phyloP scores from a whole-genome alignment of 2,797 vertebrate genomes.

The Alauda arvensis region DNA sequence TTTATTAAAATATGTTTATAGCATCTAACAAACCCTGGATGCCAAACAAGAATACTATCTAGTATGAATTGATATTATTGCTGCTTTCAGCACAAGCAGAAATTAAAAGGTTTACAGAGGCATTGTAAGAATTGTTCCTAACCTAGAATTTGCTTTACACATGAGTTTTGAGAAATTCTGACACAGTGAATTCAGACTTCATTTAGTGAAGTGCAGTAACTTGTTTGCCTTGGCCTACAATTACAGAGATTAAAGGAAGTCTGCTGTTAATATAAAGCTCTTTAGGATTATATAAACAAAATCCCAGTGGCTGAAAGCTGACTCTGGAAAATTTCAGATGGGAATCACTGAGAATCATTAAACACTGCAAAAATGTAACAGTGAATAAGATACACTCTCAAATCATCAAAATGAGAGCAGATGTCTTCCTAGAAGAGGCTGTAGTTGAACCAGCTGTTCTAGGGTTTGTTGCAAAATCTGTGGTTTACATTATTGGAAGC shows the following conservation, averaged over 20 bases:
- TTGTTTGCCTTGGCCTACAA: neutral
- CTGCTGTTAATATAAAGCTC: neutral
- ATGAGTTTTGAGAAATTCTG: neutral
- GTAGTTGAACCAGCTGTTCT: constrained; percentile 1
- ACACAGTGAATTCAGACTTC: neutral
- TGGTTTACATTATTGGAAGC: neutral
- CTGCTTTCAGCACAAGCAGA: neutral
- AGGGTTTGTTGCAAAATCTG: neutral
- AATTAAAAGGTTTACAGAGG: neutral
- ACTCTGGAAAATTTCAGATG: neutral
- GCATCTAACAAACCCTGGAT: neutral
- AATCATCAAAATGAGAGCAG: neutral
- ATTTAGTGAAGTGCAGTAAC: neutral
- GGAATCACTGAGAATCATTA: neutral
- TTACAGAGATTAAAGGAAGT: neutral
- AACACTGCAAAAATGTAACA: neutral
- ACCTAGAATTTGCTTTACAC: neutral
- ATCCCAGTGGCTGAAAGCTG: neutral
- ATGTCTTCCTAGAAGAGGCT: neutral
- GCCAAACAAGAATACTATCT: neutral
- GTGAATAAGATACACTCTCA: neutral
- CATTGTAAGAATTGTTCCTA: neutral
- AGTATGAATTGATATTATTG: neutral
- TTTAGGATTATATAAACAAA: neutral
- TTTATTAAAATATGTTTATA: neutral